Evolutionary conservation across 2,113 vertebrate species (phyloP).

Genomic region (Sturnira hondurensis): DNA sequence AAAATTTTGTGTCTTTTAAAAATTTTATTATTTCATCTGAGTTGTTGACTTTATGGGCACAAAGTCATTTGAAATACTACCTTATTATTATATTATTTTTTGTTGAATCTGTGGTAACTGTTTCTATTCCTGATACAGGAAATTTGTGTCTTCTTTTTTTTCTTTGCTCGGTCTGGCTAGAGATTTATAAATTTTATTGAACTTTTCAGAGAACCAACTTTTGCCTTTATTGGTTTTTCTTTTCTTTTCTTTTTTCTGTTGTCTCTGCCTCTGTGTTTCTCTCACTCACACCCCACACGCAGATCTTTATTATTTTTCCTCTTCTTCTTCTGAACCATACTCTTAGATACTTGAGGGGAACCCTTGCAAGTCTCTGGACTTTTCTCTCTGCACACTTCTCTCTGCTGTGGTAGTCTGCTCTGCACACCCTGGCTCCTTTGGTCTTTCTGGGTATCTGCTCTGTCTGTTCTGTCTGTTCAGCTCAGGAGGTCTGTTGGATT

Average conservation of each 20-base stretch:
- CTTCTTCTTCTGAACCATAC: background rate
- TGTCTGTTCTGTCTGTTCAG: background rate
- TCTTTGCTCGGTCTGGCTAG: background rate
- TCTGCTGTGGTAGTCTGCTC: background rate
- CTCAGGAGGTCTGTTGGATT: background rate
- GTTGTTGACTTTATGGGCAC: background rate
- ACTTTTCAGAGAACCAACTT: slow-evolving; percentile 28
- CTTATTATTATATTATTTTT: background rate
- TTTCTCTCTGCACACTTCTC: background rate
- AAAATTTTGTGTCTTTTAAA: background rate
- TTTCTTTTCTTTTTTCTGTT: background rate
- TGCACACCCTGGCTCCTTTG: background rate
- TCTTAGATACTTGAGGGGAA: background rate
- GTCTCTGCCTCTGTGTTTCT: too few relatives aligned
- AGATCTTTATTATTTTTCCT: background rate
- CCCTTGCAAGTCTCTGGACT: background rate
- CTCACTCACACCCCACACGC: background rate
- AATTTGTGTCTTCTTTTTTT: background rate
- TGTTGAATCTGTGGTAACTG: background rate
- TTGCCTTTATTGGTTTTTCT: background rate
- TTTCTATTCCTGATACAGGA: background rate
- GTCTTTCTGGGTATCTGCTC: background rate
- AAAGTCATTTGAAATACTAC: background rate
- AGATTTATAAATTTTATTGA: slow-evolving; percentile 6
- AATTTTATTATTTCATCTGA: background rate